Evolutionary conservation across 2,113 vertebrate genomes (phyloP), one percentile per base, ranked within the genome.

Genomic region (Strix uralensis): DNA sequence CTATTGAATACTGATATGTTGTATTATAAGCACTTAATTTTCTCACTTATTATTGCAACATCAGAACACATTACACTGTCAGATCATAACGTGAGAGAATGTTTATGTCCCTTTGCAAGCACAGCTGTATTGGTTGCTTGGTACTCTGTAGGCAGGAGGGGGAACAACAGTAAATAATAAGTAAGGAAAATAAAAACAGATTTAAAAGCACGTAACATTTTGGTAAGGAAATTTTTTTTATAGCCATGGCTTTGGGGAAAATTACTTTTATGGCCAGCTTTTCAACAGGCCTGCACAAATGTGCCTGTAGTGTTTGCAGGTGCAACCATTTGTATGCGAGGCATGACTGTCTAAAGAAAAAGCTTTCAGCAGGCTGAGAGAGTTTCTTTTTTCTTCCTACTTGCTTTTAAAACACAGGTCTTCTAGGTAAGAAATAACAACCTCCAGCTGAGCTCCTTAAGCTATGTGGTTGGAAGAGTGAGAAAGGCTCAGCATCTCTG

Each of bases 181-280:
- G 34, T 59, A 88, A 89, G 42, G 81, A 78, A 95, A 92, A 94
- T 95, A 91, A 91, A 94, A 96, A 80, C 84, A 94, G 73, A 65
- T 92, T 92, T 87, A 46, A 96, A 95, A 94, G 62, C 67, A 77
- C 2, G 30, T 80, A 95, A 90, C 40, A 51, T 95, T 97, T 92
- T 91, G 73, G 62, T 92, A 89, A 92, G 49, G 62, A 85, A 16
- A 3, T 91, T 92, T 86, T 88, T 96, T 96, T 90, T 86, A 92
- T 80, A 89, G 89, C 47, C 32, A 36, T 80, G 87, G 51, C 92
- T 96, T 88, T 94, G 91, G 78, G 71, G 70, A 77, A 86, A 94
- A 91, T 94, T 90, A 92, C 51, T 94, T 97, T 95, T 96, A 91
- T 62, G 62, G 55, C 42, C 42, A 88, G 29, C 38, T 96, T 96